A percentile compares a stretch with the other conserved stretches of the same genome.
These are phyloP conservation scores for Gyps fulvus DNA, from an alignment of 2,113 vertebrate genomes.

Conservation along the genomic window DNA sequence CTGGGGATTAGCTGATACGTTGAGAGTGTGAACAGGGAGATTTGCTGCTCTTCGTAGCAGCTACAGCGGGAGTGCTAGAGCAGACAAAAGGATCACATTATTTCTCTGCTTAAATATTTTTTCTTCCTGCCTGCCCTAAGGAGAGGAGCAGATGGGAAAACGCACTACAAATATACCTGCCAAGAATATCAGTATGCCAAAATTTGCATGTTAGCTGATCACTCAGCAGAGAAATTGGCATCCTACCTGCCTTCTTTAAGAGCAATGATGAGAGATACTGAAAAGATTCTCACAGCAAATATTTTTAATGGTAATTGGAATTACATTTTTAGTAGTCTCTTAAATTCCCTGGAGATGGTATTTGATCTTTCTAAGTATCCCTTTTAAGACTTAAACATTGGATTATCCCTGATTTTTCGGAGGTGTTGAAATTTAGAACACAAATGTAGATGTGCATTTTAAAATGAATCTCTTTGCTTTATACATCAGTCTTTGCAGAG, in stretches of 20 bases:
- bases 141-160: constrained; percentile 25
- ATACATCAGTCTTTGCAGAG: neutral
- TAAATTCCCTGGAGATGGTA: neutral
- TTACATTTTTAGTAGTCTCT: neutral
- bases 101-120: neutral
- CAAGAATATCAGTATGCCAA: neutral
- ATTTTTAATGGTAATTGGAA: neutral
- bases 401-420: neutral
- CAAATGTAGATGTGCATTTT: neutral
- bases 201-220: neutral
- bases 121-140: neutral
- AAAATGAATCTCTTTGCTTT: neutral
- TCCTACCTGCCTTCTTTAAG: neutral
- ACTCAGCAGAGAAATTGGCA: neutral
- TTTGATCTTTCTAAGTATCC: neutral
- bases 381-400: neutral
- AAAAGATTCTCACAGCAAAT: neutral
- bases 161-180: neutral
- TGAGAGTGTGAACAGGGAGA: neutral
- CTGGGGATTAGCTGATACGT: neutral
- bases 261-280: neutral
- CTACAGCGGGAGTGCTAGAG: neutral
- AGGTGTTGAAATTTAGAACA: neutral
- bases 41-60: neutral
- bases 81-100: neutral